Percentiles rank a stretch among this genome's conserved stretches.
Conservation (phyloP, 2,888 invertebrate genomes). For the Synanthedon myopaeformis region DNA sequence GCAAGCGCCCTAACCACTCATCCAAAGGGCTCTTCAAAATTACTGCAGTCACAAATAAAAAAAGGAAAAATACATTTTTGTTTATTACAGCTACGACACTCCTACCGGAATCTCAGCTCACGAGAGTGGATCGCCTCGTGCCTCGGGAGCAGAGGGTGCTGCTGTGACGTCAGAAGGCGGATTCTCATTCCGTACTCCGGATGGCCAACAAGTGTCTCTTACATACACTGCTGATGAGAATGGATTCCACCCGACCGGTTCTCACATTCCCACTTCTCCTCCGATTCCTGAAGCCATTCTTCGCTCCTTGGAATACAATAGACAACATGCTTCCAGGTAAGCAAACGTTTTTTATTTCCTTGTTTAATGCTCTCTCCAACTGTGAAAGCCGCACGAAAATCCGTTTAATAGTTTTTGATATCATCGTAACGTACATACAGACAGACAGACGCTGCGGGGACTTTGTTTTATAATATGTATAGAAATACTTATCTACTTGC, state of each 20-base stretch:
- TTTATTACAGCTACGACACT: slow-evolving; percentile 69
- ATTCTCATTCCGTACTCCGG: slow-evolving; percentile 76
- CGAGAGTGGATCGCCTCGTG: slow-evolving; percentile 71
- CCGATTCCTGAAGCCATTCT: slow-evolving; percentile 72
- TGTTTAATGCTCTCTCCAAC: neutral
- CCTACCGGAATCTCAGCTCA: slow-evolving; percentile 73
- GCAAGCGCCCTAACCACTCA: no score
- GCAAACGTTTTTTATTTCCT: neutral
- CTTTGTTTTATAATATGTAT: no score
- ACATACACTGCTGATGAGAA: slow-evolving; percentile 79
- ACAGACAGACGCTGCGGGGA: no score
- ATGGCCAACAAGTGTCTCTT: slow-evolving; percentile 73
- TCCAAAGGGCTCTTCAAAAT: no score
- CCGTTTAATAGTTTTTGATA: no score
- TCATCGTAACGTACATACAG: no score
- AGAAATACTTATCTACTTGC: no score
- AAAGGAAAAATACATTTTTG: no score
- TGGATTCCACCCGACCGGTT: slow-evolving; percentile 74
- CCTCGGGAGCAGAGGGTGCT: slow-evolving; percentile 63
- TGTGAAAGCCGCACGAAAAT: no score
- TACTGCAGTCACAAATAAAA: no score
- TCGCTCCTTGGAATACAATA: slow-evolving; percentile 58
- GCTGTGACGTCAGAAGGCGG: slow-evolving; percentile 74
- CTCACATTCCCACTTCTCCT: slow-evolving; percentile 71
- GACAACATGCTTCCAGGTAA: slow-evolving; percentile 16